Conservation (phyloP, 2,113 vertebrate species). For the Polyodon spathula region DNA sequence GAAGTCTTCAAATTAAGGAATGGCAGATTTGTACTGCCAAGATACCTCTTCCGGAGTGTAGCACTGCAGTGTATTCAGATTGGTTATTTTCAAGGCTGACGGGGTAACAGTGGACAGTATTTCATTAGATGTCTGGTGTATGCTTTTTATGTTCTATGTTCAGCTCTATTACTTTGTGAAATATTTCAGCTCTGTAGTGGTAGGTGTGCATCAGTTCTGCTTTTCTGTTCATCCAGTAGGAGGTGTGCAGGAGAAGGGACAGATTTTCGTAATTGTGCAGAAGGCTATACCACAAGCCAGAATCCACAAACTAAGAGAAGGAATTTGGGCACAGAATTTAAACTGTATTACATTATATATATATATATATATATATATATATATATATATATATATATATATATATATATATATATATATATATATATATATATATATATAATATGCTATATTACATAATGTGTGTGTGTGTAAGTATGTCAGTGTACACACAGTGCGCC, state of each 20-base stretch:
- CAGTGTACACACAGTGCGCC: too few species aligned
- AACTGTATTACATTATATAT: too few species aligned
- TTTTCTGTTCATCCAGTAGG: constrained; percentile 16
- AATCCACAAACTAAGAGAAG: too few species aligned
- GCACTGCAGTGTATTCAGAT: constrained; percentile 26
- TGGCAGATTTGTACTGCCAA: constrained; percentile 32
- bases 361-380: too few species aligned
- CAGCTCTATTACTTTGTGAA: too few species aligned
- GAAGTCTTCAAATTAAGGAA: constrained; percentile 31
- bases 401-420: too few species aligned
- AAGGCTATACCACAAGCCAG: neutral
- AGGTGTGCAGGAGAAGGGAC: constrained; percentile 11
- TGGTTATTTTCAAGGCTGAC: neutral
- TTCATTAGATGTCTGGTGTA: constrained; percentile 21
- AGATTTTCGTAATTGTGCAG: neutral
- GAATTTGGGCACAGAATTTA: too few species aligned
- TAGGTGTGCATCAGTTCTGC: constrained; percentile 7
- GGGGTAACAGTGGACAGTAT: constrained; percentile 1
- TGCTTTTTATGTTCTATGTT: too few species aligned
- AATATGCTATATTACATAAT: too few species aligned
- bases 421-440: too few species aligned
- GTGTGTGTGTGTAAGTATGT: too few species aligned
- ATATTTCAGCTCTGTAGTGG: neutral
- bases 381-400: too few species aligned
- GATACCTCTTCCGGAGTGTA: constrained; percentile 40